Evolutionary conservation across 2,888 invertebrate species (phyloP).

Genomic region (Odontothrips loti): DNA sequence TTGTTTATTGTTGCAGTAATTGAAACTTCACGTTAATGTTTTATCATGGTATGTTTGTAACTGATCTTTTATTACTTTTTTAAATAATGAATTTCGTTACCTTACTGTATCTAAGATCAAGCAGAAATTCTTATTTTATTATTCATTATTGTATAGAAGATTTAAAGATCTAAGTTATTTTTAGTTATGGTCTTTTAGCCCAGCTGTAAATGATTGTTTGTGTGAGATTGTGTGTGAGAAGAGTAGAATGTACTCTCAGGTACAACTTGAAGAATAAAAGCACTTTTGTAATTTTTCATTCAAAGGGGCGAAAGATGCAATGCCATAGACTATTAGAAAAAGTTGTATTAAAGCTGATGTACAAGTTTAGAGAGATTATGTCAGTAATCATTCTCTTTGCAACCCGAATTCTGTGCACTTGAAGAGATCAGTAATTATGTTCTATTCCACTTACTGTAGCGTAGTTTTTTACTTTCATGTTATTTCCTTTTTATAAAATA

Average conservation of each 20-base stretch:
- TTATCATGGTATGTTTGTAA: not conserved
- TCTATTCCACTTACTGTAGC: not conserved
- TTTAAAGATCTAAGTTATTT: not conserved
- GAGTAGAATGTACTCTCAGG: not conserved
- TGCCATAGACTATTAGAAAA: not conserved
- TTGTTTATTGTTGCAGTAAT: not conserved
- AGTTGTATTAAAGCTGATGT: not conserved
- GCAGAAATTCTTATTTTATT: slow-evolving; percentile 1
- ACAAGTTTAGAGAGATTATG: not conserved
- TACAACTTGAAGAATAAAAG: not conserved
- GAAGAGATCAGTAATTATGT: not conserved
- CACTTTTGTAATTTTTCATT: not conserved
- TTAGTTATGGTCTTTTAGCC: not conserved
- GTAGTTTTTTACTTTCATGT: not conserved
- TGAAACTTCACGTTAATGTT: not conserved
- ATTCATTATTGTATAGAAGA: not conserved
- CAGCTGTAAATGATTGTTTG: not conserved
- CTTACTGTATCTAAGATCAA: slow-evolving; percentile 3
- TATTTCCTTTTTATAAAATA: not conserved
- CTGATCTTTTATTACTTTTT: not conserved
- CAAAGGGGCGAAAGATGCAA: too few species aligned
- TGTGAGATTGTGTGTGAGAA: not conserved
- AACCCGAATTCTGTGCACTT: not conserved
- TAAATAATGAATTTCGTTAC: not conserved
- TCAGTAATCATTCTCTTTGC: not conserved